Conservation (phyloP, 2,113 vertebrate genomes). For the Micronycteris hirsuta region DNA sequence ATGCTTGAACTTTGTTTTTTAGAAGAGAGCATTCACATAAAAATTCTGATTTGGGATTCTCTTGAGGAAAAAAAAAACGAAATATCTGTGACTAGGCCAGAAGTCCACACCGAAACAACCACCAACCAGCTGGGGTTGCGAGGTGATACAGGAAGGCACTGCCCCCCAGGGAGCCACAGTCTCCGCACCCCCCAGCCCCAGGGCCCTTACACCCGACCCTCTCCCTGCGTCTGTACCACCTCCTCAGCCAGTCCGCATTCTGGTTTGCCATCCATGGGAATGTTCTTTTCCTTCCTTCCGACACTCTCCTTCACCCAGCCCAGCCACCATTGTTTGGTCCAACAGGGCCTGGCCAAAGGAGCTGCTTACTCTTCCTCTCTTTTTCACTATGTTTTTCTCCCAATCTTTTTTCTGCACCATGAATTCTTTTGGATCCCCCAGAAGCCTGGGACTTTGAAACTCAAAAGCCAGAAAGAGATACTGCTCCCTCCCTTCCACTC, state of each 20-base stretch:
- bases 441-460: neutral
- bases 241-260: no score
- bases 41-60: neutral
- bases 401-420: neutral
- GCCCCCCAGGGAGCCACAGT: neutral
- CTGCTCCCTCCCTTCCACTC: neutral
- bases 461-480: neutral
- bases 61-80: neutral
- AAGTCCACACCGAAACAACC: no score
- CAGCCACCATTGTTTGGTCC: neutral
- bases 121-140: neutral
- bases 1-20: neutral
- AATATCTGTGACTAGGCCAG: neutral
- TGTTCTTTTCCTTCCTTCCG: neutral
- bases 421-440: neutral
- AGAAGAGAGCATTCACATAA: neutral
- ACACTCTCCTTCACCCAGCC: neutral
- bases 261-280: fast-evolving
- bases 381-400: neutral
- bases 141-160: neutral
- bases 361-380: no score
- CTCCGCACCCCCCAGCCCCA: fast-evolving
- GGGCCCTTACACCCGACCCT: neutral
- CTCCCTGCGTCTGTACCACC: neutral
- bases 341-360: neutral